A percentile compares a stretch with the other conserved stretches of the same genome.
phyloP scores from a whole-genome alignment of 2,113 vertebrate genomes.

The Talpa occidentalis region DNA sequence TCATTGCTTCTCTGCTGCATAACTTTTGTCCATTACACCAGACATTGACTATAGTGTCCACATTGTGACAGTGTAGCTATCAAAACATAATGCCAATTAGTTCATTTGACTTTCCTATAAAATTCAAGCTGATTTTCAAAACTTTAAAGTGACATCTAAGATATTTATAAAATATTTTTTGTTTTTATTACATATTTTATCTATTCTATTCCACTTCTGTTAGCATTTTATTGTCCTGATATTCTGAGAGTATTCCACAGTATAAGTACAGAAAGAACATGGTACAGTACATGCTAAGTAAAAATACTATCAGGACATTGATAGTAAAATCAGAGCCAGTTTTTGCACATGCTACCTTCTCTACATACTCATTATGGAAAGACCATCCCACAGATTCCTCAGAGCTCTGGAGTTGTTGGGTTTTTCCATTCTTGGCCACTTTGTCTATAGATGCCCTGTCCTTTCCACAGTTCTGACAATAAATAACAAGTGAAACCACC shows the following conservation, averaged over 20 bases:
- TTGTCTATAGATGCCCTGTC: background rate
- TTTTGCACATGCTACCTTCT: background rate
- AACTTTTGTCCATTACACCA: background rate
- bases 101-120: background rate
- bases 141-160: background rate
- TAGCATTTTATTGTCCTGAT: background rate
- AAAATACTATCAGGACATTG: background rate
- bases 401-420: no score
- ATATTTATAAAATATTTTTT: background rate
- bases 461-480: background rate
- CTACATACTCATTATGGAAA: background rate
- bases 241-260: background rate
- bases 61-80: background rate
- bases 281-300: background rate
- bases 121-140: background rate
- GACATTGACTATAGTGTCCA: background rate
- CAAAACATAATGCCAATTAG: background rate
- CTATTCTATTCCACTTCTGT: background rate
- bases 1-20: background rate
- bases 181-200: background rate
- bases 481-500: background rate
- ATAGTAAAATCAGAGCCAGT: background rate
- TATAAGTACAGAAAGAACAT: background rate
- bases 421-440: background rate
- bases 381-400: background rate